Base-by-base conservation (phyloP, 2,797 vertebrate genomes). In the Sternotherus odoratus region DNA sequence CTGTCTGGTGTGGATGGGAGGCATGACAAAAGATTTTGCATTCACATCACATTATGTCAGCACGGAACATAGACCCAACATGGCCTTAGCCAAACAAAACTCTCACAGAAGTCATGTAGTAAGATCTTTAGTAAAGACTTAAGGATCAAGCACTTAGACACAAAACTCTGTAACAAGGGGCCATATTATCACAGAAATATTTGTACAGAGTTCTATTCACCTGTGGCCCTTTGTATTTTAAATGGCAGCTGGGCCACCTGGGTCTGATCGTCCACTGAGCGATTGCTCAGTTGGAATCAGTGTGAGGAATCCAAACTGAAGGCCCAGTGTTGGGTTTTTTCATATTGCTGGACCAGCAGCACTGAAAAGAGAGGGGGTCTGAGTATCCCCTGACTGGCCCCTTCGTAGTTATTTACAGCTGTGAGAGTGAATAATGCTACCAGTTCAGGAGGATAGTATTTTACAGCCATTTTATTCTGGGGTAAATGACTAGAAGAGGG, bases 1-100 rank as follows among this genome's bases (percentile, higher is more conserved):
- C 91, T 74, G 96, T 26, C 97, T 94, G 94, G 94, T 96, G 94
- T 96, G 95, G 93, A 94, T 88, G 69, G 81, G 94, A 72, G 89
- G 92, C 86, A 88, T 96, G 91, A 87, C 17, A 60, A 96, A 85
- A 87, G 6, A 16, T 66, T 6, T 6, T 94, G 54, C 50, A 88
- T 16, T 5, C 5, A 78, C 15, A 11, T 30, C 2, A 82, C 33
- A 74, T 49, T 46, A 74, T 54, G 54, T 54, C 1, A 0, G 8
- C 8, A 50, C 12, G 36, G 24, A 60, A 8, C 54, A 60, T 39
- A 26, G 60, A 36, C 11, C 5, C 21, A 77, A 48, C 24, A 46
- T 48, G 13, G 13, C 26, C 39, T 75, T 75, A 15, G 30, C 72
- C 26, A 16, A 48, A 3, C 50, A 13, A 79, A 48, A 2, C 33